Base-by-base conservation (phyloP, 2,888 invertebrate genomes). In the Sarcophaga subvicina region DNA sequence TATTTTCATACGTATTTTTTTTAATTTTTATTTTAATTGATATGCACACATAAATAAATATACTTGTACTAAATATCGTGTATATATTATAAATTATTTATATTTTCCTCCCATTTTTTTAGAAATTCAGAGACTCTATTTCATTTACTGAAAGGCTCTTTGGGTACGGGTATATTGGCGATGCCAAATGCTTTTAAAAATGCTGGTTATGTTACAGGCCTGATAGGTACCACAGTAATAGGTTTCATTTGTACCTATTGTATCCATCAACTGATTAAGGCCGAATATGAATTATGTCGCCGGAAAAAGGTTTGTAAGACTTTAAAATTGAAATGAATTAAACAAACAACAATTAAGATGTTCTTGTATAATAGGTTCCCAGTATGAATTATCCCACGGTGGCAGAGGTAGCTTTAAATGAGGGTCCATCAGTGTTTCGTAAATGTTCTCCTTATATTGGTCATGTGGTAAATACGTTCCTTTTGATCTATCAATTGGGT, bases 121-220 rank as follows among this genome's bases (percentile, higher is more conserved):
- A 98, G 98, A 85, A 98, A 98, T 93, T 92, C 95, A 88, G 97
- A 98, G 90, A 98, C 98, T 0, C 95, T 98, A 91, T 96, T 98
- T 91, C 98, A 99, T 93, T 94, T 99, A 90, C 94, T 99, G 78
- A 99, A 99, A 93, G 98, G 98, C 54, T 98, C 98, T 91, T 95
- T 99, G 88, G 99, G 99, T 4, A 98, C 98, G 0, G 99, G 99
- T 3, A 97, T 99, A 87, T 94, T 99, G 80, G 98, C 99, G 22
- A 97, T 99, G 94, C 93, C 94, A n/a, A 93, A 96, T 90, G 97
- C 97, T 22, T 96, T 97, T 90, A 94, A 94, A 89, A 95, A 97
- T 93, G 95, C 97, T 0, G 94, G 94, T 49, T 94, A 93, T 77
- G 83, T 93, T 8, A 95, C 98, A 4, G 99, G 99, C 12, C 92